phyloP scores from a whole-genome alignment of 2,113 vertebrate species.

The Centropus unirufus region DNA sequence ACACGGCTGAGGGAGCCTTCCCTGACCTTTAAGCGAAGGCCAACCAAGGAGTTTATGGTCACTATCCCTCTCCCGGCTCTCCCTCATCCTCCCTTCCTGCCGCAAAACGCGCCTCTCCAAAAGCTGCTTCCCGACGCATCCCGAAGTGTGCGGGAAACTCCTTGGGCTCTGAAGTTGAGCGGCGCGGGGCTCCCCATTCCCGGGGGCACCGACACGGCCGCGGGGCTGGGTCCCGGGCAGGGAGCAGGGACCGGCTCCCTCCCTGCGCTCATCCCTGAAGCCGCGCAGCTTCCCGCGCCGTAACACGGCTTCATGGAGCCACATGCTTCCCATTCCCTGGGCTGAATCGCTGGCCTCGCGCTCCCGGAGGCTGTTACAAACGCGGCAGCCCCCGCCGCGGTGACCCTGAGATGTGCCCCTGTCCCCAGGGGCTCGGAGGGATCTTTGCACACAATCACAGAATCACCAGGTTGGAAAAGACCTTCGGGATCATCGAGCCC shows the following conservation, averaged over 20 bases:
- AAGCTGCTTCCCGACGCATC: not conserved
- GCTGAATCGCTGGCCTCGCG: not conserved
- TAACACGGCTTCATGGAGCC: not conserved
- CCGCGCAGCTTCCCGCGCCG: not conserved
- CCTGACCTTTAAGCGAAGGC: not conserved
- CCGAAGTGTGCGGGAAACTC: not conserved
- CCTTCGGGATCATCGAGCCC: too few species aligned
- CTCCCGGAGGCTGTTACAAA: not conserved
- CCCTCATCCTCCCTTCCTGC: not conserved
- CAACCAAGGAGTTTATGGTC: not conserved
- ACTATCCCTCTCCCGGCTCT: not conserved
- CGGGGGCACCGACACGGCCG: accelerated
- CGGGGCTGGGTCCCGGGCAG: not conserved
- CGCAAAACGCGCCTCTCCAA: not conserved
- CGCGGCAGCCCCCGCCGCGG: not conserved
- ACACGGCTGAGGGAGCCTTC: not conserved
- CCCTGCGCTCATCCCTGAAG: too few species aligned
- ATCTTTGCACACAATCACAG: not conserved
- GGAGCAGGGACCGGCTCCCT: not conserved
- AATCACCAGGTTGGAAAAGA: too few species aligned
- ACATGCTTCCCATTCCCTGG: not conserved
- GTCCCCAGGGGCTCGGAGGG: too few species aligned
- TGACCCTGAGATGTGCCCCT: not conserved
- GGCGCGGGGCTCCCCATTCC: accelerated
- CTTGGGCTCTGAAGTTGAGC: not conserved